A percentile compares a stretch with the other conserved stretches of the same genome.
phyloP scores from a whole-genome alignment of 2,113 vertebrate genomes.

The Delphinapterus leucas region DNA sequence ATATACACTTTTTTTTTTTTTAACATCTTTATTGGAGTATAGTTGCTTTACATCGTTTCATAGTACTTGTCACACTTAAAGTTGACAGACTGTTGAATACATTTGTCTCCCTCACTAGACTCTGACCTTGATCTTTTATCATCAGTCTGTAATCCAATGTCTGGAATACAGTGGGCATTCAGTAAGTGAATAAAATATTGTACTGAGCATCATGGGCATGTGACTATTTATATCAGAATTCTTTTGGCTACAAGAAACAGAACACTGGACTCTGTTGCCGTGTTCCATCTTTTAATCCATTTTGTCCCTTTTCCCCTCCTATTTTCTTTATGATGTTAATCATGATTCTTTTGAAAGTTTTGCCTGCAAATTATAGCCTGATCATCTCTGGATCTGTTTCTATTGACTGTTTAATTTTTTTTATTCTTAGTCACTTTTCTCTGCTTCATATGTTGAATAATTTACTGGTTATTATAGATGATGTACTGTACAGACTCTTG shows the following conservation, averaged over 20 bases:
- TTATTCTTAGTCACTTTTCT: not conserved
- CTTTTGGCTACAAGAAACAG: not conserved
- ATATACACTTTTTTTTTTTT: not conserved
- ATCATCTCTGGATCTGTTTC: constrained; percentile 2
- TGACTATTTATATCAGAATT: not conserved
- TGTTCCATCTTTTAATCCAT: not conserved
- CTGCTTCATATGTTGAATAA: not conserved
- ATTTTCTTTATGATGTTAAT: not conserved
- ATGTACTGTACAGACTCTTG: not conserved
- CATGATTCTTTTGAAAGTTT: constrained; percentile 19
- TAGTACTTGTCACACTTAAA: not conserved
- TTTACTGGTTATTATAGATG: not conserved
- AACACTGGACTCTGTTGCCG: not conserved
- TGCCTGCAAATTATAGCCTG: not conserved
- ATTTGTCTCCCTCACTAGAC: not conserved
- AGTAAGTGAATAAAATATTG: not conserved
- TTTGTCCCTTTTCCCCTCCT: not conserved
- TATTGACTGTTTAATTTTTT: not conserved
- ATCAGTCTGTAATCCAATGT: not conserved
- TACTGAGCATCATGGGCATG: not conserved
- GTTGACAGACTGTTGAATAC: not conserved
- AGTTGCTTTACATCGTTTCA: not conserved
- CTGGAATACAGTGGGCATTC: not conserved
- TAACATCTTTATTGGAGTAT: not conserved
- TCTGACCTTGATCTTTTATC: not conserved